Percentiles rank a stretch among this genome's conserved stretches.
These are phyloP conservation scores for Thaumatotibia leucotreta DNA, from an alignment of 1,140 invertebrate species.

Conservation along the genomic window DNA sequence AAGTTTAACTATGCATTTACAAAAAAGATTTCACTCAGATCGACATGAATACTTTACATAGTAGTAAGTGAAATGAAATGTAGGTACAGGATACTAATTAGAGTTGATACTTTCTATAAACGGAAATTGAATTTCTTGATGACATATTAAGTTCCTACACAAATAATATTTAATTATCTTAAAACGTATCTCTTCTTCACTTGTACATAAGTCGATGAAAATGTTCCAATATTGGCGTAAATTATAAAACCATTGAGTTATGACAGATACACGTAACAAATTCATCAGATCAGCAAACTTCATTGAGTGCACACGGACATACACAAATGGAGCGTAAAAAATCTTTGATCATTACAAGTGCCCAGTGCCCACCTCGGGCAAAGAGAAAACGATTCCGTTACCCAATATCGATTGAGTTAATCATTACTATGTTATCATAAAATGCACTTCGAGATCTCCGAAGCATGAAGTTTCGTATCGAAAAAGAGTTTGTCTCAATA, in stretches of 20 bases:
- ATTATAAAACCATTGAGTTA: not conserved
- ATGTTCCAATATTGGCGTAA: not conserved
- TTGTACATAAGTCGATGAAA: no score
- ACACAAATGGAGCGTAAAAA: slow-evolving; percentile 10
- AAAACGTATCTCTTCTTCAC: not conserved
- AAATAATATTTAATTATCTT: not conserved
- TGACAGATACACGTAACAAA: not conserved
- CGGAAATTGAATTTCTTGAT: no score
- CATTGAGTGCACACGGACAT: not conserved
- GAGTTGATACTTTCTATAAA: no score
- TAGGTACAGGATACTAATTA: no score
- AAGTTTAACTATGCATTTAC: no score
- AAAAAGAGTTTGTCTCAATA: no score
- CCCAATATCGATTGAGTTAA: not conserved
- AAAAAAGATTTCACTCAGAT: no score
- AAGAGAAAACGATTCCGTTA: not conserved
- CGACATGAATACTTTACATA: no score
- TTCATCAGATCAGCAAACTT: slow-evolving; percentile 8
- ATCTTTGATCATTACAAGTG: not conserved
- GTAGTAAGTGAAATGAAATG: no score
- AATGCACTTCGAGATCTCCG: not conserved
- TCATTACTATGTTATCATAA: not conserved
- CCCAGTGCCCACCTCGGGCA: not conserved
- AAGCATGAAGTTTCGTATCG: no score
- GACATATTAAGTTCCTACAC: not conserved